A percentile compares a stretch with the other conserved stretches of the same genome.
These are phyloP conservation scores for Scaptodrosophila latifasciaeformis DNA, from an alignment of 2,888 invertebrate species.

Conservation along the genomic window DNA sequence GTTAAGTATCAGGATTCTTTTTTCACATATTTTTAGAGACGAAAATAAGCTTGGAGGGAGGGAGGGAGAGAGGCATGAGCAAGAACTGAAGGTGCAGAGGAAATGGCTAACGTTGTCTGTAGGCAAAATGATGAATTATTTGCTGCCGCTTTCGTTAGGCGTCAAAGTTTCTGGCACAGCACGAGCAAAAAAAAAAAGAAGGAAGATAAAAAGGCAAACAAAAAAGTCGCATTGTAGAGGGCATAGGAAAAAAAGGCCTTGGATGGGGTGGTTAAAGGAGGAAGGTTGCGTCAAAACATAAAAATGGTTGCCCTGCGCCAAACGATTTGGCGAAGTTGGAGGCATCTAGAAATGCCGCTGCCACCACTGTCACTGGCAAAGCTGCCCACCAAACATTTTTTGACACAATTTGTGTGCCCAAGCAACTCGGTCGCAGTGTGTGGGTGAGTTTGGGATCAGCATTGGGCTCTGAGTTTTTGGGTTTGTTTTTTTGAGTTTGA, in stretches of 20 bases:
- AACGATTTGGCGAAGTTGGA: constrained; percentile 47
- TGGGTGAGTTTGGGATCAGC: no score
- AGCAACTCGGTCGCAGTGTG: constrained; percentile 41
- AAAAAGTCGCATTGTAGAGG: constrained; percentile 42
- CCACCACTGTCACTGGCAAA: not conserved
- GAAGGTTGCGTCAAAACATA: constrained; percentile 30
- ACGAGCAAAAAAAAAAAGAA: constrained; percentile 4
- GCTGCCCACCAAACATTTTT: constrained; percentile 48
- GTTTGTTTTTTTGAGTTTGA: constrained; percentile 14
- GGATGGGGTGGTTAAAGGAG: not conserved
- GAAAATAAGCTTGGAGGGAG: no score
- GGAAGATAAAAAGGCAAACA: not conserved
- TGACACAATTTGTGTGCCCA: constrained; percentile 57
- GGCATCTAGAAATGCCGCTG: not conserved
- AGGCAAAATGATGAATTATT: constrained; percentile 68
- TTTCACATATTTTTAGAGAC: no score
- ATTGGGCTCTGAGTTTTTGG: not conserved
- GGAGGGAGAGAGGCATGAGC: constrained; percentile 19
- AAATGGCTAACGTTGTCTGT: constrained; percentile 55
- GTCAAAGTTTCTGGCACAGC: constrained; percentile 49
- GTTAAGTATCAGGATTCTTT: constrained; percentile 33
- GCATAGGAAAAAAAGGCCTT: not conserved
- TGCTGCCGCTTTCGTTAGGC: constrained; percentile 68
- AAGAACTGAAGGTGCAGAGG: constrained; percentile 53
- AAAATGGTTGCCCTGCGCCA: constrained; percentile 46